Evolutionary conservation across 1,140 invertebrate species (phyloP), one percentile per base, ranked within the genome.

Genomic region (Octopus bimaculoides): DNA sequence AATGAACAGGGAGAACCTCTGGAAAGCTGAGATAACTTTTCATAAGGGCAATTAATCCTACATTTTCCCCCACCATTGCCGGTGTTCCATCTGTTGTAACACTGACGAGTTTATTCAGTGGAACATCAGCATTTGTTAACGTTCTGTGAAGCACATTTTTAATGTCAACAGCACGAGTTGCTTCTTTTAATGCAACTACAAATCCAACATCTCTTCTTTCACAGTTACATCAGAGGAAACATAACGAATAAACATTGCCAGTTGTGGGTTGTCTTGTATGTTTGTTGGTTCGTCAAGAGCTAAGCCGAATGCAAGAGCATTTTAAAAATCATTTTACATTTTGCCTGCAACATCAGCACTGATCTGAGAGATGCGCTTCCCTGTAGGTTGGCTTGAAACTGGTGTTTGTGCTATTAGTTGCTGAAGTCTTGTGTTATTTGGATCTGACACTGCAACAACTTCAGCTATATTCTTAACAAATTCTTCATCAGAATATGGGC

Each of bases 101-200:
- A 66, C 61, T 66, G n/a, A 66, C 61, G n/a, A 66, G 61, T 66
- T 66, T 66, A n/a, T 66, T n/a, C 61, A 66, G 61, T 12, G 61
- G 61, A 14, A 66, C 61, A 66, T 41, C 61, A 66, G 61, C 61
- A 66, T 66, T 66, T 12, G 10, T n/a, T n/a, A 66, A 66, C 1
- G 61, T 66, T 14, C 61, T 66, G 1, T 66, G 1, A 12, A 66
- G 61, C 61, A 3, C n/a, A n/a, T 66, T 66, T 66, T 66, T 66
- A 66, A 66, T 66, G 61, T 66, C n/a, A 66, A 66, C 61, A 66
- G 1, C 61, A 66, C n/a, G 61, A 1, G 61, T 14, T 66, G 61
- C 61, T 66, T 66, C 61, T 66, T 66, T 66, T n/a, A 66, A 66
- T 14, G 61, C 61, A 1, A n/a, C n/a, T n/a, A n/a, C n/a, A n/a